A percentile compares a stretch with the other conserved stretches of the same genome.
Evolutionary conservation across 1,140 invertebrate species (phyloP).

Genomic region (Hylaeus anthracinus): DNA sequence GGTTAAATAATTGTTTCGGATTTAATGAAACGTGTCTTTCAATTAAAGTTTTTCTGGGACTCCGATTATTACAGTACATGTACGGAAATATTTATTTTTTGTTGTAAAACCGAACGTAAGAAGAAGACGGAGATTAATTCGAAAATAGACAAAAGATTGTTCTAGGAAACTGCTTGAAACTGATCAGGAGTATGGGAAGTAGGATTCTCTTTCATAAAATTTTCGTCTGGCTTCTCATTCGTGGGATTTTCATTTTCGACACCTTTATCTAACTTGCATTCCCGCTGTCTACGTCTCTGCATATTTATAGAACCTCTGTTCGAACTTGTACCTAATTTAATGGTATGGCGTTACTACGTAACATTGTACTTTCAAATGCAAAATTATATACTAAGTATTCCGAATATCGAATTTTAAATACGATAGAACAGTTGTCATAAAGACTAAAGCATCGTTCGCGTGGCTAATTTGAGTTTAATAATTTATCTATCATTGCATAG

Average conservation of each 20-base stretch:
- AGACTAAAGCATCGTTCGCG: not conserved
- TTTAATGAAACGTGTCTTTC: not conserved
- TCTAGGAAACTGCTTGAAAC: conserved; percentile 35
- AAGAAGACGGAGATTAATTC: conserved; percentile 24
- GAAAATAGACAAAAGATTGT: conserved; percentile 1
- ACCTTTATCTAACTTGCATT: conserved; percentile 54
- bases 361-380: not conserved
- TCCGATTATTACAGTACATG: not conserved
- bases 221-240: conserved; percentile 60
- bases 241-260: conserved; percentile 60
- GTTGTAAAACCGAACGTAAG: conserved; percentile 22
- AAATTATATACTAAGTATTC: not conserved
- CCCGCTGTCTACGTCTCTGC: conserved; percentile 24
- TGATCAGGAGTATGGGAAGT: conserved; percentile 37
- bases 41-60: not conserved
- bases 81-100: conserved; percentile 35
- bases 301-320: conserved; percentile 57
- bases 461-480: not conserved
- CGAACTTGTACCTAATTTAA: conserved; percentile 62
- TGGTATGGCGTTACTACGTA: not conserved
- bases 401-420: not conserved
- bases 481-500: not conserved
- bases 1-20: conserved; percentile 4
- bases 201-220: conserved; percentile 57
- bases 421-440: not conserved